Conservation (phyloP, 2,113 vertebrate genomes). For the Lagenorhynchus albirostris region DNA sequence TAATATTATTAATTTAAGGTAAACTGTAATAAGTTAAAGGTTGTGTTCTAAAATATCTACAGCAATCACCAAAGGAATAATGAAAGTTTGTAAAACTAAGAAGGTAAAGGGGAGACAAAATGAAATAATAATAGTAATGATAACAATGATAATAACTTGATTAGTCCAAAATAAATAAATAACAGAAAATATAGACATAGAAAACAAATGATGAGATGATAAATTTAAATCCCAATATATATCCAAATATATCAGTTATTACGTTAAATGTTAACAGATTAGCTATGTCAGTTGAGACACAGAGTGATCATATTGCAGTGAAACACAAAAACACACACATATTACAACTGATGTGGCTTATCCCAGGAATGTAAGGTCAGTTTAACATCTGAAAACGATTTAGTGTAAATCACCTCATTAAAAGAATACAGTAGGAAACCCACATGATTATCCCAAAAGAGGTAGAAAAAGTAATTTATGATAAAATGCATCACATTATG, state of each 20-base stretch:
- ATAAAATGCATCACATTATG: neutral
- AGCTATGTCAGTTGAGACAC: neutral
- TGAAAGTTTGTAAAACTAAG: neutral
- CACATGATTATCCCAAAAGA: neutral
- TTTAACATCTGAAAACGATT: neutral
- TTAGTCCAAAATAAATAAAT: neutral
- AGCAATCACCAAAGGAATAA: neutral
- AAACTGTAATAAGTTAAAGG: neutral
- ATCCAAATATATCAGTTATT: neutral
- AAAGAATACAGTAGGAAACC: neutral
- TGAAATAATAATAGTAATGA: neutral
- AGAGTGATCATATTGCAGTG: neutral
- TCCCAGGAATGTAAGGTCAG: neutral
- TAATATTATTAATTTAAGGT: neutral
- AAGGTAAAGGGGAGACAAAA: neutral
- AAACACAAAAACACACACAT: neutral
- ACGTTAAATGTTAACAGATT: neutral
- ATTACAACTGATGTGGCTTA: neutral
- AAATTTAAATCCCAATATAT: neutral
- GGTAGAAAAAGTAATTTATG: neutral
- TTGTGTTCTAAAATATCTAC: neutral
- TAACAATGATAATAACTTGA: neutral
- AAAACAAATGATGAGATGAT: neutral
- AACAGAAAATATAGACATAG: neutral
- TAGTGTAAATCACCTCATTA: neutral